These are phyloP conservation scores for Squalus acanthias DNA, from an alignment of 2,797 vertebrate genomes.

Conservation along the genomic window DNA sequence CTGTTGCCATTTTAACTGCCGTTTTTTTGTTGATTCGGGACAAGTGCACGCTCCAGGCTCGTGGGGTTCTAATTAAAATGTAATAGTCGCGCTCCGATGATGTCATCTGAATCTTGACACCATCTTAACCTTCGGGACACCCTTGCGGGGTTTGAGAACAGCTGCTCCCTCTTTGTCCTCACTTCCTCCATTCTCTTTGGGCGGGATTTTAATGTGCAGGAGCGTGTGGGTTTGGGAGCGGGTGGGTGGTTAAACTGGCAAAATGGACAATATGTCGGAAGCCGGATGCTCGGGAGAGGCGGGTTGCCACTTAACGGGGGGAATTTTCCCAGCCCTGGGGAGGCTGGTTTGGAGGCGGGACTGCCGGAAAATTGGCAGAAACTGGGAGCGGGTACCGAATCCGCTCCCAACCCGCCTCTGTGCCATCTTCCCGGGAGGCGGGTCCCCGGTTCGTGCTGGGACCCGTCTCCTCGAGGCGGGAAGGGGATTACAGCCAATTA, in stretches of 20 bases:
- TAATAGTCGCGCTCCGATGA: neutral
- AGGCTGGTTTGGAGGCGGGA: too few species aligned
- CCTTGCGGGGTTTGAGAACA: neutral
- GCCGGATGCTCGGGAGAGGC: neutral
- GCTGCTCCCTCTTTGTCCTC: neutral
- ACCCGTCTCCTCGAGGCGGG: too few species aligned
- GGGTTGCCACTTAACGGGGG: neutral
- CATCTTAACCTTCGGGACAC: neutral
- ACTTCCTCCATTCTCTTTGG: neutral
- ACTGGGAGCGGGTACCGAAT: too few species aligned
- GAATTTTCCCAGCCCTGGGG: too few species aligned
- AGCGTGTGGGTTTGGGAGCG: neutral
- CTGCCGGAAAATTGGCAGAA: too few species aligned
- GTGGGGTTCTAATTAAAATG: neutral
- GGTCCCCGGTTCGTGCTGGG: too few species aligned
- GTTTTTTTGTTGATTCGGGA: neutral
- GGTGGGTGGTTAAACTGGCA: neutral
- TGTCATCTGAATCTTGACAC: neutral
- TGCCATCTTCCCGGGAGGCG: too few species aligned
- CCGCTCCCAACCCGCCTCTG: too few species aligned
- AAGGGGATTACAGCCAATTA: too few species aligned
- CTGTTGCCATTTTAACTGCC: neutral
- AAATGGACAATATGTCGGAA: neutral
- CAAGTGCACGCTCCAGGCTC: neutral
- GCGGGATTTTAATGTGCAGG: neutral